A percentile compares a stretch with the other conserved stretches of the same genome.
Evolutionary conservation across 2,113 vertebrate species (phyloP).

Genomic region (Pelobates fuscus): DNA sequence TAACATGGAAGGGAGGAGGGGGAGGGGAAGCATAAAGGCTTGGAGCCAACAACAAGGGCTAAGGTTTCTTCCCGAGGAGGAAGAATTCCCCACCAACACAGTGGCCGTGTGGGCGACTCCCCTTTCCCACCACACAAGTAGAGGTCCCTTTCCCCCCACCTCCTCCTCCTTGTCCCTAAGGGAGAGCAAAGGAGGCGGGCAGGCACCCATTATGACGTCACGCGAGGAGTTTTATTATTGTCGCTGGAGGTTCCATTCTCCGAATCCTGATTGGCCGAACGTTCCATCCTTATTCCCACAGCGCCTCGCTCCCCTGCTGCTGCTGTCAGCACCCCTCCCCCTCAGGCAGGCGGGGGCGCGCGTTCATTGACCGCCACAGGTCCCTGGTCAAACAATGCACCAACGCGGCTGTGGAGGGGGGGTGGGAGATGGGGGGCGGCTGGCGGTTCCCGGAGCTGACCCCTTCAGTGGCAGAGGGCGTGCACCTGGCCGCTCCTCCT

Average conservation of each 20-base stretch:
- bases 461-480: conserved; percentile 9
- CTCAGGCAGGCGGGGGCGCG: neutral
- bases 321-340: neutral
- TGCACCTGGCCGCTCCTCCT: neutral
- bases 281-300: conserved; percentile 6
- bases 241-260: conserved; percentile 30
- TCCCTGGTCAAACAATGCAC: conserved; percentile 18
- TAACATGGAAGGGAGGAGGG: conserved; percentile 4
- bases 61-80: conserved; percentile 35
- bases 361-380: conserved; percentile 2
- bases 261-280: conserved; percentile 22
- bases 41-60: conserved; percentile 2
- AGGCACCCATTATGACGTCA: conserved; percentile 28
- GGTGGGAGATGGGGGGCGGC: conserved; percentile 12
- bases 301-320: conserved; percentile 17
- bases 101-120: conserved; percentile 31
- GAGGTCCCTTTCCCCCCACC: conserved; percentile 27
- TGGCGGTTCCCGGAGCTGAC: conserved; percentile 32
- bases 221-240: conserved; percentile 22
- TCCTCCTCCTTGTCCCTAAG: neutral
- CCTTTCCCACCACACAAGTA: conserved; percentile 47
- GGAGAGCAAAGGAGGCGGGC: conserved; percentile 10
- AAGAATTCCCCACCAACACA: conserved; percentile 45
- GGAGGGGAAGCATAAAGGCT: conserved; percentile 9
- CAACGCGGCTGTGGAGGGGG: neutral